Evolutionary conservation across 2,888 invertebrate genomes (phyloP).

Genomic region (Tiliacea citrago): DNA sequence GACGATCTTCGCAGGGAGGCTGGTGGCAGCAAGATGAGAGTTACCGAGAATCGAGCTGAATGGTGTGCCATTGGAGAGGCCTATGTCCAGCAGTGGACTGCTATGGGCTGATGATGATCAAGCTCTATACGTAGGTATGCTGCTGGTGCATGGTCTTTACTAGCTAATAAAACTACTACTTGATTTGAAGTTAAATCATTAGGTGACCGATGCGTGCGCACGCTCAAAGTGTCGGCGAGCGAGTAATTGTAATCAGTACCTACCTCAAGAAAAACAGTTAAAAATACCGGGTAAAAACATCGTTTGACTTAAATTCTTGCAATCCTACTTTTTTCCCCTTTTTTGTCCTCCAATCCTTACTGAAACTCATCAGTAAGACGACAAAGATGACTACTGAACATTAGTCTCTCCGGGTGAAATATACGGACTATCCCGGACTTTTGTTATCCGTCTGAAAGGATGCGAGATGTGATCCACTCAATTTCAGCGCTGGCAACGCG

Average conservation of each 20-base stretch:
- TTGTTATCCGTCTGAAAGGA: slow-evolving; percentile 36
- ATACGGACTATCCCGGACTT: slow-evolving; percentile 34
- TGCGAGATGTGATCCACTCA: slow-evolving; percentile 34
- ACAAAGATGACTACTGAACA: slow-evolving; percentile 41
- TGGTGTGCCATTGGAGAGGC: too few relatives aligned
- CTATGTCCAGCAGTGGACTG: too few relatives aligned
- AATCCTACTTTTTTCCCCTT: slow-evolving; percentile 1
- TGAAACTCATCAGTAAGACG: slow-evolving; percentile 21
- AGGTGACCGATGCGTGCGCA: not conserved
- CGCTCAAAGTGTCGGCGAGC: not conserved
- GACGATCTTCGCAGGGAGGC: too few relatives aligned
- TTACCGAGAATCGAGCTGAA: too few relatives aligned
- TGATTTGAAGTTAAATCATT: not conserved
- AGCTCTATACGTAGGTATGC: too few relatives aligned
- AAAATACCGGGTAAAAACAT: not conserved
- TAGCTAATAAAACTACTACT: not conserved
- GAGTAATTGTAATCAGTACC: not conserved
- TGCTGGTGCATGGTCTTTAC: too few relatives aligned
- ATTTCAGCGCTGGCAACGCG: slow-evolving; percentile 23
- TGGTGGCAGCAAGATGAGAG: too few relatives aligned
- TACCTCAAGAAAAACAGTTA: not conserved
- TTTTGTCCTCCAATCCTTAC: slow-evolving; percentile 1
- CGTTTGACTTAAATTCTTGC: not conserved
- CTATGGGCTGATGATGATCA: too few relatives aligned
- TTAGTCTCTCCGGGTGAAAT: slow-evolving; percentile 48